Evolutionary conservation across 2,888 invertebrate species (phyloP).

Genomic region (Acrobasis suavella): DNA sequence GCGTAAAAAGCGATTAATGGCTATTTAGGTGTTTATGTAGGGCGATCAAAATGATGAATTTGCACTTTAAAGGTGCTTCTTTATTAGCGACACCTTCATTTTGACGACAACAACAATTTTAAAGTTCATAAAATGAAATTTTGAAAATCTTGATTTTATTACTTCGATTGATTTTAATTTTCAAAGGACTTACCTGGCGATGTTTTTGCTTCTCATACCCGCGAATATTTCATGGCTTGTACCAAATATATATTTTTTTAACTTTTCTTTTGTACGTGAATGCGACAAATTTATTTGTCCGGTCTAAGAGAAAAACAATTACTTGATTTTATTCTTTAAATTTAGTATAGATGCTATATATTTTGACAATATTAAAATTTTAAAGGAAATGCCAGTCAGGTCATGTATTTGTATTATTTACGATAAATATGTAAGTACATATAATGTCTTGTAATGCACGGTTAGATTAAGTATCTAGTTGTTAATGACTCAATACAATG

Average conservation of each 20-base stretch:
- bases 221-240: conserved; percentile 37
- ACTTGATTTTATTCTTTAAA: conserved; percentile 29
- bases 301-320: conserved; percentile 37
- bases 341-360: neutral
- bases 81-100: neutral
- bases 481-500: neutral
- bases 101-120: neutral
- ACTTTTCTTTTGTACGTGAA: conserved; percentile 47
- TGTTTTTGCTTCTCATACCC: conserved; percentile 15
- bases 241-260: conserved; percentile 27
- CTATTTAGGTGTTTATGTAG: neutral
- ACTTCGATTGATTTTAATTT: no score
- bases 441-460: conserved; percentile 1
- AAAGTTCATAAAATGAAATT: neutral
- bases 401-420: conserved; percentile 1
- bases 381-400: neutral
- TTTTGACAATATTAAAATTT: conserved; percentile 2
- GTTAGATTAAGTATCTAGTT: neutral
- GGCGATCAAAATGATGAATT: neutral
- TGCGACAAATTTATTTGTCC: conserved; percentile 54
- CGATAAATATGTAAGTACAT: neutral
- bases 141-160: neutral
- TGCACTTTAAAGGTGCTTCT: neutral
- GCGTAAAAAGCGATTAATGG: neutral
- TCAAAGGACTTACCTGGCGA: neutral